Base-by-base conservation (phyloP, 2,888 invertebrate genomes). In the Toxonevra muliebris region DNA sequence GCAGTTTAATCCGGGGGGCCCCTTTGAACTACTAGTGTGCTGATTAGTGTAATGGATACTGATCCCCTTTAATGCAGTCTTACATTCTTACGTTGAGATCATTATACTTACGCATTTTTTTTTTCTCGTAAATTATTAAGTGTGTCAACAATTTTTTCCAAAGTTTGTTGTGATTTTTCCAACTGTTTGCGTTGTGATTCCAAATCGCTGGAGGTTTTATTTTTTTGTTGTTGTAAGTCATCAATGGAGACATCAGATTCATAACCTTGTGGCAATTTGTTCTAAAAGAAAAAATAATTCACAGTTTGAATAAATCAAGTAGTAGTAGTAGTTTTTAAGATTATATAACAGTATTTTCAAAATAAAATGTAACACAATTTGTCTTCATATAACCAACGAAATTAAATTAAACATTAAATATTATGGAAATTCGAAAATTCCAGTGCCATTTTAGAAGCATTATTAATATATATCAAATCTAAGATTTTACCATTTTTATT, bases 171-270 rank as follows among this genome's bases (percentile, higher is more conserved):
- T 19, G 86, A 79, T 17, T 82, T 79, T 65, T 90, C 89, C 53
- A 87, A 78, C n/a, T 81, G 77, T 65, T 85, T 82, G 59, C 88
- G 85, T 45, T 86, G 80, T 40, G 79, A 78, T 67, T 85, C 85
- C 7, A 90, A 72, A 68, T 87, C 86, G 2, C 80, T 82, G 73
- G 88, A 87, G 12, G 88, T 77, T 12, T 84, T 79, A 42, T 88
- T 86, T 71, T 89, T 87, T 76, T 89, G 87, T 9, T 80, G 76
- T 77, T 90, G 87, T 19, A 88, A 86, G 1, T 76, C 79, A 15
- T 86, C 85, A 13, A 80, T 75, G 1, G 81, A 80, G 0, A 69
- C 76, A 62, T 74, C 65, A 52, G 65, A 66, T 30, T 76, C 76
- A 73, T 87, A 83, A 15, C 87, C 77, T 55, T 82, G 80, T 1